Conservation (phyloP, 2,888 invertebrate species). For the Druceiella hillmani region DNA sequence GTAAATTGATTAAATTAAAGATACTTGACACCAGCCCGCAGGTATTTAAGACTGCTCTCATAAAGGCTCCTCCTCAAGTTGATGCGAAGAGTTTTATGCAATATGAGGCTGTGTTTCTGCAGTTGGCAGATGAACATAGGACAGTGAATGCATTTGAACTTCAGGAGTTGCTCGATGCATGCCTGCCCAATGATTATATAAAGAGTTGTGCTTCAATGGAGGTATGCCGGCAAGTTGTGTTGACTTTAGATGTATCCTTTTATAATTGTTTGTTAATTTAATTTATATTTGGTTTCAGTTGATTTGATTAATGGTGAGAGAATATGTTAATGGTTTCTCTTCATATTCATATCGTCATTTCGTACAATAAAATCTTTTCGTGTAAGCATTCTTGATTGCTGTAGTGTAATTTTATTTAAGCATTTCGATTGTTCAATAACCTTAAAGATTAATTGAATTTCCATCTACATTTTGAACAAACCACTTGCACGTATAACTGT, state of each 20-base stretch:
- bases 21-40: constrained; percentile 63
- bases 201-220: constrained; percentile 91
- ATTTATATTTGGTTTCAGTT: background rate
- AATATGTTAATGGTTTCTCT: too few species aligned
- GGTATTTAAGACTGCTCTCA: constrained; percentile 65
- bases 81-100: constrained; percentile 73
- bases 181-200: constrained; percentile 90
- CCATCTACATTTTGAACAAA: too few species aligned
- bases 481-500: too few species aligned
- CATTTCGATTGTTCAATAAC: too few species aligned
- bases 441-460: too few species aligned
- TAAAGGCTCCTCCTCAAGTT: constrained; percentile 66
- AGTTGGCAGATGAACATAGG: constrained; percentile 84
- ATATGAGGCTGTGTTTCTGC: constrained; percentile 86
- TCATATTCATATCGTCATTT: too few species aligned
- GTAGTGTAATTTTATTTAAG: background rate
- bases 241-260: constrained; percentile 83
- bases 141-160: constrained; percentile 88
- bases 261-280: background rate
- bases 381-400: too few species aligned
- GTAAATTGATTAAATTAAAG: constrained; percentile 70
- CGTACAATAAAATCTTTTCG: too few species aligned
- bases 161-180: constrained; percentile 84
- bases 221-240: constrained; percentile 84
- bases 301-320: too few species aligned